Percentiles rank a stretch among this genome's conserved stretches.
Conservation (phyloP, 1,140 invertebrate genomes). For the Sycophaga agraensis region DNA sequence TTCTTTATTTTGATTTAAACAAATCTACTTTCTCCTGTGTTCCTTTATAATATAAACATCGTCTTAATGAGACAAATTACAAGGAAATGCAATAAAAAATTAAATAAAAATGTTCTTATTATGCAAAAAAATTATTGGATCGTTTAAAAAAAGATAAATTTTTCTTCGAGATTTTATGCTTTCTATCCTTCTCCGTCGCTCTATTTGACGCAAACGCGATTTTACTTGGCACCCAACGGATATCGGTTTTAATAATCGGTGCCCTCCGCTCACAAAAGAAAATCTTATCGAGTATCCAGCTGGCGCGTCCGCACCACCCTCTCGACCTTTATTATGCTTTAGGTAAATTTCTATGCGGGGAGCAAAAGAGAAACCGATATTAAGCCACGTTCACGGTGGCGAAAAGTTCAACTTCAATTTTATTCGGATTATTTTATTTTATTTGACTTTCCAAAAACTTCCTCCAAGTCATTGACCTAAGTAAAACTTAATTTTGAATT, state of each 20-base stretch:
- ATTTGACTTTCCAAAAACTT: conserved; percentile 10
- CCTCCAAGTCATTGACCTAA: neutral
- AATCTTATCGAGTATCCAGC: conserved; percentile 11
- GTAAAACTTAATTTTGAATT: conserved; percentile 6
- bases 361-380: conserved; percentile 4
- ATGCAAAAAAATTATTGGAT: no score
- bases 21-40: no score
- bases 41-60: no score
- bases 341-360: neutral
- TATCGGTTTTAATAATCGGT: conserved; percentile 20
- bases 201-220: neutral
- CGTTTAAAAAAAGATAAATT: no score
- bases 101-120: no score
- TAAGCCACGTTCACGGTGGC: neutral
- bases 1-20: no score
- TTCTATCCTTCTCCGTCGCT: neutral
- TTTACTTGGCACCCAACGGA: neutral
- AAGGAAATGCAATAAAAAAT: no score
- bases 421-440: conserved; percentile 2
- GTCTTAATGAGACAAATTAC: no score
- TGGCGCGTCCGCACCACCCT: neutral
- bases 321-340: neutral
- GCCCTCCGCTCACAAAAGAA: neutral
- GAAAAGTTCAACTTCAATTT: neutral
- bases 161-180: no score